phyloP scores from a whole-genome alignment of 2,797 vertebrate genomes.

The Hoplostethus atlanticus region DNA sequence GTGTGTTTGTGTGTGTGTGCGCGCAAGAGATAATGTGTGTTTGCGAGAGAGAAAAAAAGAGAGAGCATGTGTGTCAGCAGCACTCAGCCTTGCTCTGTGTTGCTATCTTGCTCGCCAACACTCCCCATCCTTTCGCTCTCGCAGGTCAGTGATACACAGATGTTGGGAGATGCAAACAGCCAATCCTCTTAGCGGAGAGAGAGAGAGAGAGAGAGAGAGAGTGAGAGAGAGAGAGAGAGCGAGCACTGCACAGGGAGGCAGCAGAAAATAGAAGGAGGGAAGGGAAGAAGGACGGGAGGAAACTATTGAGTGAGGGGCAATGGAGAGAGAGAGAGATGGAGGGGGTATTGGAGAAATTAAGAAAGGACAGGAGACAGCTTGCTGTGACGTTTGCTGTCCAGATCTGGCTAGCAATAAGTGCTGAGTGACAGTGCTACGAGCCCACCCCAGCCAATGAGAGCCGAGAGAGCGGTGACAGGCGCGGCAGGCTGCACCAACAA shows the following conservation, averaged over 20 bases:
- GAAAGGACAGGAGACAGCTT: neutral
- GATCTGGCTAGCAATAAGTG: conserved; percentile 29
- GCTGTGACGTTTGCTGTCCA: conserved; percentile 27
- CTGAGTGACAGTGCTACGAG: conserved; percentile 42
- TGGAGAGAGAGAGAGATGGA: neutral
- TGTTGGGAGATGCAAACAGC: conserved; percentile 72
- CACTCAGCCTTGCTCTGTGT: conserved; percentile 57
- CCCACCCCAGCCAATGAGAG: conserved; percentile 48
- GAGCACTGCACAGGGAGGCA: conserved; percentile 6
- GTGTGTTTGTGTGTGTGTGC: conserved; percentile 21
- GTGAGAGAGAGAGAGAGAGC: conserved; percentile 39
- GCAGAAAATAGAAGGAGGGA: conserved; percentile 16
- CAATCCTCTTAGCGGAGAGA: conserved; percentile 81
- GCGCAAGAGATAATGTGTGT: conserved; percentile 27
- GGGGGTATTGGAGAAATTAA: conserved; percentile 14
- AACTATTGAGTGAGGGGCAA: neutral
- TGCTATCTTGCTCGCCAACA: conserved; percentile 74
- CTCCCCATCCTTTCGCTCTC: conserved; percentile 81
- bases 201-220: conserved; percentile 45
- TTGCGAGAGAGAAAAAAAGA: conserved; percentile 55
- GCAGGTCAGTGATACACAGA: conserved; percentile 81
- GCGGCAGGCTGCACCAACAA: conserved; percentile 28
- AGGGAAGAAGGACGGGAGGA: neutral
- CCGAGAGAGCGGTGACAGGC: conserved; percentile 31
- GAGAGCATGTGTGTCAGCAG: conserved; percentile 30